Conservation (phyloP, 2,113 vertebrate genomes). For the Ammodytes dubius region DNA sequence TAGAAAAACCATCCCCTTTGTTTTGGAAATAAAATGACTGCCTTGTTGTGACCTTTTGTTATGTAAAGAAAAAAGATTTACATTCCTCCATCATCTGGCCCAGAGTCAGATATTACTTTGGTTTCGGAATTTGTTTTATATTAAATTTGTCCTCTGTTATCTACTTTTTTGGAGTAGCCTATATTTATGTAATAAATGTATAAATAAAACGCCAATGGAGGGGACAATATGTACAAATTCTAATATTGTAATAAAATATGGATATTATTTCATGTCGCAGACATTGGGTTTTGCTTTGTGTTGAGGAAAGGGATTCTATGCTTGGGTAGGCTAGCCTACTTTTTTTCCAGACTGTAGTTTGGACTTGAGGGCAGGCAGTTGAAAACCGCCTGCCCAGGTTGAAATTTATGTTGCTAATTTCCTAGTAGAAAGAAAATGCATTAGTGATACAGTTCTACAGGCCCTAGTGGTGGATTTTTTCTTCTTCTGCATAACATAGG, state of each 20-base stretch:
- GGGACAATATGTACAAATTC: conserved; percentile 65
- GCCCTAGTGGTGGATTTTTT: too few species aligned
- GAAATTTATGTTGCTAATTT: too few species aligned
- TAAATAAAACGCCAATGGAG: conserved; percentile 52
- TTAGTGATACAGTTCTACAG: too few species aligned
- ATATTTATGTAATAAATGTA: conserved; percentile 77
- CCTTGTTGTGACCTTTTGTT: conserved; percentile 47
- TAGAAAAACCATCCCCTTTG: background rate
- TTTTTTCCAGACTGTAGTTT: background rate
- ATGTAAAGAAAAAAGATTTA: conserved; percentile 20
- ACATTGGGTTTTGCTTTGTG: conserved; percentile 11
- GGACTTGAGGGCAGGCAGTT: background rate
- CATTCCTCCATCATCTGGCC: conserved; percentile 65
- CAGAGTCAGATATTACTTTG: conserved; percentile 54
- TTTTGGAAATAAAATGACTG: conserved; percentile 11
- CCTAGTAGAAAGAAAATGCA: too few species aligned
- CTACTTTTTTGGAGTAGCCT: conserved; percentile 52
- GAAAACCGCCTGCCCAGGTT: too few species aligned
- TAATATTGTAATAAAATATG: conserved; percentile 77
- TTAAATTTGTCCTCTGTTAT: conserved; percentile 63
- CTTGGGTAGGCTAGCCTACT: background rate
- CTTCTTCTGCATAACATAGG: too few species aligned
- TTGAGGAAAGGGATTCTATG: background rate
- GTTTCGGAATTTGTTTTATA: conserved; percentile 55
- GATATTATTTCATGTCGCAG: conserved; percentile 45